Percentiles rank a stretch among this genome's conserved stretches.
phyloP scores from a whole-genome alignment of 2,797 vertebrate species.

The Phoeniculus purpureus region DNA sequence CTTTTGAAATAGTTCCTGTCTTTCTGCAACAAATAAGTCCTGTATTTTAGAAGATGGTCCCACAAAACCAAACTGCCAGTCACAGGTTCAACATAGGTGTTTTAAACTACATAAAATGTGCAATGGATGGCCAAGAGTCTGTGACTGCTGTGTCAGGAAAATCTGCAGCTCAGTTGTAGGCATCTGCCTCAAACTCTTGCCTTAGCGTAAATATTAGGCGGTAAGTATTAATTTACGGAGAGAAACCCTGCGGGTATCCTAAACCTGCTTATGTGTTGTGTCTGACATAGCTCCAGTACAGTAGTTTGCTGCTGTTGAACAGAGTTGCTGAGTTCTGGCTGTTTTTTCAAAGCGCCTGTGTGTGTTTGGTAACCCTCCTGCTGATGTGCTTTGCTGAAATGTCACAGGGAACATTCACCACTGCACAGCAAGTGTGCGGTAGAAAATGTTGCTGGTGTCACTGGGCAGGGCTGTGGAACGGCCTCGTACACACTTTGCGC shows the following conservation, averaged over 20 bases:
- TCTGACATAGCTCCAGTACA: neutral
- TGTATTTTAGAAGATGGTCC: neutral
- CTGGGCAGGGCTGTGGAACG: neutral
- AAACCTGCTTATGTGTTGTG: neutral
- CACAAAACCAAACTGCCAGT: neutral
- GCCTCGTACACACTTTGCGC: fast-evolving
- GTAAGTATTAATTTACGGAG: neutral
- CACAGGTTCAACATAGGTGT: neutral
- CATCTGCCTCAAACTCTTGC: neutral
- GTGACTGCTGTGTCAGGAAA: neutral
- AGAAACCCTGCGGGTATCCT: neutral
- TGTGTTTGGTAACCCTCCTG: neutral
- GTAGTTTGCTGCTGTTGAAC: neutral
- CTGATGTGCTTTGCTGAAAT: fast-evolving
- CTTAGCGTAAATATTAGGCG: neutral
- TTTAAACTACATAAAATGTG: neutral
- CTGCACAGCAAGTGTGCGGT: neutral
- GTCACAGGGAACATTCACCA: neutral
- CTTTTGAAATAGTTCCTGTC: neutral
- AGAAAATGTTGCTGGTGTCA: neutral
- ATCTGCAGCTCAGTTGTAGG: neutral
- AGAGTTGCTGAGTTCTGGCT: neutral
- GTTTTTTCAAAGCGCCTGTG: neutral
- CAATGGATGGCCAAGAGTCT: neutral
- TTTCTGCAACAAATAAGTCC: neutral